Conservation (phyloP, 2,797 vertebrate genomes). For the Mormyrops attenuatus region DNA sequence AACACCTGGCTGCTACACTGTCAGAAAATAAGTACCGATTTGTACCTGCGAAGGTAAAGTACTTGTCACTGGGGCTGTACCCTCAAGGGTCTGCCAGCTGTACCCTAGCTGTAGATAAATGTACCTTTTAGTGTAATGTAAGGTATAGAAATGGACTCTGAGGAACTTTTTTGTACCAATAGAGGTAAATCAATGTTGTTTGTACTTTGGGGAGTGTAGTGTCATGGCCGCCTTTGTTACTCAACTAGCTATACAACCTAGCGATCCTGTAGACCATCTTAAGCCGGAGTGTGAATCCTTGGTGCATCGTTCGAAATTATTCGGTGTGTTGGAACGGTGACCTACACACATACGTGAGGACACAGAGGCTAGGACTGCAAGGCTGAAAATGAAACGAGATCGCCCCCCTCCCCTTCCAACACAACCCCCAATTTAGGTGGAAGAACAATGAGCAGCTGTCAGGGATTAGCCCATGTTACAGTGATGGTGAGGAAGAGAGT, state of each 20-base stretch:
- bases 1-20: neutral
- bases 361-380: neutral
- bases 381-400: slow-evolving; percentile 1
- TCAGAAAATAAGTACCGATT: neutral
- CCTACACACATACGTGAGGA: neutral
- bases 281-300: neutral
- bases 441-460: neutral
- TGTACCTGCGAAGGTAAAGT: neutral
- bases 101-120: neutral
- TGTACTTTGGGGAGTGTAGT: neutral
- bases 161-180: neutral
- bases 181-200: neutral
- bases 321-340: neutral
- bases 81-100: neutral
- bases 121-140: too few species aligned
- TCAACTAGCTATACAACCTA: neutral
- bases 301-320: neutral
- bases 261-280: neutral
- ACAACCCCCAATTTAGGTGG: neutral
- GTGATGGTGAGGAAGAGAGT: neutral
- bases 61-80: neutral
- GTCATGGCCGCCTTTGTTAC: neutral
- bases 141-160: neutral
- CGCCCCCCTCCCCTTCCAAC: neutral
- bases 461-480: neutral